A percentile compares a stretch with the other conserved stretches of the same genome.
Evolutionary conservation across 1,140 invertebrate species (phyloP).

Genomic region (Lepidurus packardi): DNA sequence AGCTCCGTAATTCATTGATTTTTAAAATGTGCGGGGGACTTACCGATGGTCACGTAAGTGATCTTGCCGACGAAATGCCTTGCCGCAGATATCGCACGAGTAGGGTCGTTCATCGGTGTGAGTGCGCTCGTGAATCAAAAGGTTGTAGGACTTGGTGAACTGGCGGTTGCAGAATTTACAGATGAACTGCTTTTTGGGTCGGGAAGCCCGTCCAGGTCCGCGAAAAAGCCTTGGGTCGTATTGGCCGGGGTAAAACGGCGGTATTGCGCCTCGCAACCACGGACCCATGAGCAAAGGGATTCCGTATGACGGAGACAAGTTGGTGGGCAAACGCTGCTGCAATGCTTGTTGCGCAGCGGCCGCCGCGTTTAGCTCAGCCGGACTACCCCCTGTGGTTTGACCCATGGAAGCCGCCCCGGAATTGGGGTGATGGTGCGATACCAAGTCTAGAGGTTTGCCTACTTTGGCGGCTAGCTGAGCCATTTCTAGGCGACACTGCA

Average conservation of each 20-base stretch:
- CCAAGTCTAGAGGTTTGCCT: constrained; percentile 27
- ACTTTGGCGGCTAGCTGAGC: constrained; percentile 32
- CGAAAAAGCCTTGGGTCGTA: constrained; percentile 39
- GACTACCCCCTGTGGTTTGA: neutral
- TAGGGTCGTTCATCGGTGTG: constrained; percentile 98
- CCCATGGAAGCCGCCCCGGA: neutral
- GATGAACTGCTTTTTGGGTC: constrained; percentile 63
- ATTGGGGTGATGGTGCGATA: neutral
- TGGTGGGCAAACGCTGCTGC: constrained; percentile 32
- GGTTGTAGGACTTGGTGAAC: constrained; percentile 97
- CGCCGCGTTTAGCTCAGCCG: neutral
- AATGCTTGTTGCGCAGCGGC: constrained; percentile 27
- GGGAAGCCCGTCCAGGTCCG: constrained; percentile 40
- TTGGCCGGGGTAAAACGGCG: constrained; percentile 36
- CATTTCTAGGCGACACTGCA: constrained; percentile 31
- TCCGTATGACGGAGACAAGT: constrained; percentile 33
- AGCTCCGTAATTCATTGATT: neutral
- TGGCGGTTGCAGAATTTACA: constrained; percentile 95
- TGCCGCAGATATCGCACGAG: constrained; percentile 92
- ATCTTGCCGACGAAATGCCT: constrained; percentile 62
- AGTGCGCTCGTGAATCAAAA: constrained; percentile 93
- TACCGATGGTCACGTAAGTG: constrained; percentile 52
- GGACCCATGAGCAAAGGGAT: constrained; percentile 39
- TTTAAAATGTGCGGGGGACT: constrained; percentile 28
- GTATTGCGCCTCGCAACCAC: constrained; percentile 36